Evolutionary conservation across 1,140 invertebrate genomes (phyloP).

Genomic region (Caenorhabditis briggsae): DNA sequence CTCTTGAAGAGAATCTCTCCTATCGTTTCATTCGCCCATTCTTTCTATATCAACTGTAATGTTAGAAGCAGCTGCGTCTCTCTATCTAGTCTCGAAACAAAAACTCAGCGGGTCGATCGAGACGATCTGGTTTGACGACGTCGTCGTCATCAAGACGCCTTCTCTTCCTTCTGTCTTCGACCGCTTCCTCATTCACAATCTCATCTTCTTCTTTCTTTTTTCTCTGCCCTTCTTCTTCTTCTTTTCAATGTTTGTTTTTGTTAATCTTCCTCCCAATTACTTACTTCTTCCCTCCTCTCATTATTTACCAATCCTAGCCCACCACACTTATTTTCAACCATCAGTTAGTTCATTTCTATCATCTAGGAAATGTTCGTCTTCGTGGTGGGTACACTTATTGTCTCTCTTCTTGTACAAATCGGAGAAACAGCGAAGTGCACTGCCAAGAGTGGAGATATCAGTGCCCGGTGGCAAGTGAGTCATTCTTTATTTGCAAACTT

Average conservation of each 20-base stretch:
- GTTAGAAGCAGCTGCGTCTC: slow-evolving; percentile 2
- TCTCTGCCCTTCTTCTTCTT: not conserved
- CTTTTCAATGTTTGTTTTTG: slow-evolving; percentile 39
- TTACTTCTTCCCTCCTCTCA: not conserved
- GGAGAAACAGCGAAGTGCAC: slow-evolving; percentile 44
- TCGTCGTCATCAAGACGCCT: slow-evolving; percentile 19
- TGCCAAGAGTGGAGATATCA: slow-evolving; percentile 48
- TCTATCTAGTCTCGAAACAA: slow-evolving; percentile 32
- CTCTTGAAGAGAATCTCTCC: not conserved
- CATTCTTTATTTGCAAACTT: not conserved
- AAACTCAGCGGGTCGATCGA: slow-evolving; percentile 28
- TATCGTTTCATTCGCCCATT: not conserved
- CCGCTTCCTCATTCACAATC: slow-evolving; percentile 19
- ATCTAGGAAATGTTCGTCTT: slow-evolving; percentile 39
- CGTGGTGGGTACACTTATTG: slow-evolving; percentile 32
- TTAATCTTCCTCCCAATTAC: not conserved
- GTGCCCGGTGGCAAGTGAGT: slow-evolving; percentile 57
- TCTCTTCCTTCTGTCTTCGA: slow-evolving; percentile 44
- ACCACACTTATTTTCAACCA: slow-evolving; percentile 13
- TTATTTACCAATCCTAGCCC: slow-evolving; percentile 32
- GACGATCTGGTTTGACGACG: slow-evolving; percentile 31
- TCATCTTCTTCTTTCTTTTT: not conserved
- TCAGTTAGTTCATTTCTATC: slow-evolving; percentile 26
- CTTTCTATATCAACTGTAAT: slow-evolving; percentile 3
- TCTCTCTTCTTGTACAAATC: not conserved